phyloP scores from a whole-genome alignment of 2,888 invertebrate genomes.

The Laspeyria flexula region DNA sequence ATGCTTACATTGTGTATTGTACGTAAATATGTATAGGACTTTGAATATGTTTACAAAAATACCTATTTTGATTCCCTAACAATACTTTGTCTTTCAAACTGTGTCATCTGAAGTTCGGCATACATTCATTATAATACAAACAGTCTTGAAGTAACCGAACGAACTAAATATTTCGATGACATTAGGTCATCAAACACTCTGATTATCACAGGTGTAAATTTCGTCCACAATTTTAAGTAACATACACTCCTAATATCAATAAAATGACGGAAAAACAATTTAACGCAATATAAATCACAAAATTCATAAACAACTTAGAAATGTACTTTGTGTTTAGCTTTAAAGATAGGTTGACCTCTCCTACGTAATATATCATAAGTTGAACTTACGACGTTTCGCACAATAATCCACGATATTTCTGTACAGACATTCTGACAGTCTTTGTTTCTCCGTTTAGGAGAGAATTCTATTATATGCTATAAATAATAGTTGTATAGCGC shows the following conservation, averaged over 20 bases:
- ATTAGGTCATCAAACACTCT: too few relatives aligned
- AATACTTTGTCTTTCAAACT: not conserved
- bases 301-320: not conserved
- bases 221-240: not conserved
- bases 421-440: too few relatives aligned
- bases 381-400: too few relatives aligned
- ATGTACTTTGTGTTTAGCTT: too few relatives aligned
- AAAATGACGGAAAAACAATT: not conserved
- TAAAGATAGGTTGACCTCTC: too few relatives aligned
- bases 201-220: constrained; percentile 6
- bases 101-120: not conserved
- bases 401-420: too few relatives aligned
- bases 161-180: too few relatives aligned
- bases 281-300: constrained; percentile 31
- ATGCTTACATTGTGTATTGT: constrained; percentile 1
- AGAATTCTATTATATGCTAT: not conserved
- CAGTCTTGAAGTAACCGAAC: not conserved
- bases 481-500: not conserved
- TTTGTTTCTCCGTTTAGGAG: not conserved
- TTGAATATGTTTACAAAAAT: not conserved
- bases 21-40: not conserved
- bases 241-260: not conserved
- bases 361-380: too few relatives aligned
- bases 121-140: not conserved
- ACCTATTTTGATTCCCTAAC: not conserved